Evolutionary conservation across 2,113 vertebrate species (phyloP).

Genomic region (Ranitomeya variabilis): DNA sequence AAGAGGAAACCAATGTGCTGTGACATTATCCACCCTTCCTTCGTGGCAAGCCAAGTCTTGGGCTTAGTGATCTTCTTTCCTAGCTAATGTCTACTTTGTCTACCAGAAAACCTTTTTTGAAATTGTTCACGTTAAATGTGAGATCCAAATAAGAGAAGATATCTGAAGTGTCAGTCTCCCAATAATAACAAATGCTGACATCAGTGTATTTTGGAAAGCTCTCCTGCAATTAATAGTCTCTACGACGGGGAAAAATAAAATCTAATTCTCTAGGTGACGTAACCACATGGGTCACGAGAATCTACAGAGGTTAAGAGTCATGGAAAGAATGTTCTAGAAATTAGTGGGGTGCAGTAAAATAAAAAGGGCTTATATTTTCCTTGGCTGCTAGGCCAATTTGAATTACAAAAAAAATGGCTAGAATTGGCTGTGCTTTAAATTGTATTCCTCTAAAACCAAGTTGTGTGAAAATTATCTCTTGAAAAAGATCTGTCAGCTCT

Average conservation of each 20-base stretch:
- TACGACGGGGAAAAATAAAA: not conserved
- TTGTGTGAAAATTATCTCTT: not conserved
- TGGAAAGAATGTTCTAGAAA: not conserved
- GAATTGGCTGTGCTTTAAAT: not conserved
- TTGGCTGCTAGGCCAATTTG: not conserved
- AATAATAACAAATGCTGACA: not conserved
- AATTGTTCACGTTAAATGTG: not conserved
- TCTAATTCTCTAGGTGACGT: not conserved
- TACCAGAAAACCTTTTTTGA: too few relatives aligned
- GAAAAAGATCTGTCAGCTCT: not conserved
- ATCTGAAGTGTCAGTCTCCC: not conserved
- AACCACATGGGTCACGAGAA: not conserved
- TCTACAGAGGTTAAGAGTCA: not conserved
- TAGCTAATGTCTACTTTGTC: not conserved
- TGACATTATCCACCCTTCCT: constrained; percentile 42
- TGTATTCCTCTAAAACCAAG: not conserved
- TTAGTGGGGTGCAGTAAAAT: not conserved
- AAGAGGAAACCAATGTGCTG: constrained; percentile 9
- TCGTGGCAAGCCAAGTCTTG: constrained; percentile 33
- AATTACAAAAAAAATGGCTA: not conserved
- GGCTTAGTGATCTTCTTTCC: constrained; percentile 16
- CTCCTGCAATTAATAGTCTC: not conserved
- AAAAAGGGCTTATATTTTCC: not conserved
- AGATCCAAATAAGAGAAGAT: not conserved
- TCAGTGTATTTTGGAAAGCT: not conserved